Percentiles rank a stretch among this genome's conserved stretches.
Evolutionary conservation across 2,888 invertebrate species (phyloP).

Genomic region (Apotomis betuletana): DNA sequence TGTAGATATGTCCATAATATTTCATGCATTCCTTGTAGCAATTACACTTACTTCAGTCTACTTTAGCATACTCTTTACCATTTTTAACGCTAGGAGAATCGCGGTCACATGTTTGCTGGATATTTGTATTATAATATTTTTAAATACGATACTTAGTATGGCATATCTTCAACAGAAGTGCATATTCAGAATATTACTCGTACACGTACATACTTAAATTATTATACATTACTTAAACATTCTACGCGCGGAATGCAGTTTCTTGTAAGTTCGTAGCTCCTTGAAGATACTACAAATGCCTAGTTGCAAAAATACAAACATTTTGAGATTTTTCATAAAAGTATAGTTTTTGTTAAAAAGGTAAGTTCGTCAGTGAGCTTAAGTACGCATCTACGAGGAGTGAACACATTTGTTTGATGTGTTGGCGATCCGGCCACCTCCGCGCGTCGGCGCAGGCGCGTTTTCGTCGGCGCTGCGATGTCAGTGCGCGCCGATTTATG

Average conservation of each 20-base stretch:
- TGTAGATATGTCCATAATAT: background rate
- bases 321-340: background rate
- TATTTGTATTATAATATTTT: constrained; percentile 12
- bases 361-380: background rate
- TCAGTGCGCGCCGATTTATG: constrained; percentile 80
- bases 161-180: constrained; percentile 5
- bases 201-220: background rate
- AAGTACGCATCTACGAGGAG: constrained; percentile 1
- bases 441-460: constrained; percentile 60
- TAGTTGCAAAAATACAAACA: constrained; percentile 4
- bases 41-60: background rate
- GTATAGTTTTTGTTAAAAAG: background rate
- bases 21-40: background rate
- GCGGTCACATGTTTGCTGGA: constrained; percentile 7
- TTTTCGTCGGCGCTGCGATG: constrained; percentile 67
- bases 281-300: background rate
- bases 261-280: constrained; percentile 19
- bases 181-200: constrained; percentile 24
- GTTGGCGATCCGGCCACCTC: constrained; percentile 42
- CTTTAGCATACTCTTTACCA: background rate
- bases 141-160: constrained; percentile 14
- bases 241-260: constrained; percentile 22
- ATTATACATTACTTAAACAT: constrained; percentile 14
- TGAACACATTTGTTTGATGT: constrained; percentile 54
- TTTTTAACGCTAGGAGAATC: background rate